Conservation (phyloP, 2,797 vertebrate genomes). For the Philypnodon macrostomus region DNA sequence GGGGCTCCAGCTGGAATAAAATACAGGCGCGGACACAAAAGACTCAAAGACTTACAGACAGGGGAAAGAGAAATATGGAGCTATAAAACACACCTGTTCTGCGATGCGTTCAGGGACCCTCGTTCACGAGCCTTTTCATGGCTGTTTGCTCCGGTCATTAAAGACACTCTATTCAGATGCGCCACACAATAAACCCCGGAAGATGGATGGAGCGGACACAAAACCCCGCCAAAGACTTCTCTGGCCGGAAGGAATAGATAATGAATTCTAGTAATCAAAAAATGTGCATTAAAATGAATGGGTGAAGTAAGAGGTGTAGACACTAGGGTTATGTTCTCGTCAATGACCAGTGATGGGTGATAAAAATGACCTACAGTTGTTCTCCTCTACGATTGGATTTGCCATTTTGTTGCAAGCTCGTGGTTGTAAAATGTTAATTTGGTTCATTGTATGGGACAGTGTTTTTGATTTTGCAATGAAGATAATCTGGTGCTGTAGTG, state of each 20-base stretch:
- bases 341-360: conserved; percentile 9
- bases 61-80: conserved; percentile 37
- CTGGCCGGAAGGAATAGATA: not conserved
- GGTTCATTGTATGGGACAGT: not conserved
- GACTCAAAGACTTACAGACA: conserved; percentile 35
- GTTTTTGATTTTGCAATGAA: conserved; percentile 4
- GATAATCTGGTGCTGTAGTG: not conserved
- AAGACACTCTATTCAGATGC: conserved; percentile 55
- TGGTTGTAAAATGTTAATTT: conserved; percentile 1
- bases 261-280: conserved; percentile 4
- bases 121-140: conserved; percentile 49
- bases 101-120: conserved; percentile 47
- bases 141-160: conserved; percentile 60
- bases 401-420: not conserved
- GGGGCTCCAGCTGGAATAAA: too few species aligned
- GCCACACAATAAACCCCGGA: conserved; percentile 37
- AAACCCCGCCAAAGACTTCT: not conserved
- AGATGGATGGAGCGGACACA: conserved; percentile 10
- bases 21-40: conserved; percentile 21
- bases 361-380: conserved; percentile 10
- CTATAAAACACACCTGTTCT: conserved; percentile 73
- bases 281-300: conserved; percentile 5
- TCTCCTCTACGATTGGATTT: conserved; percentile 2
- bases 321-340: not conserved
- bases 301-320: not conserved